A percentile compares a stretch with the other conserved stretches of the same genome.
Evolutionary conservation across 2,797 vertebrate species (phyloP).

Genomic region (Scyliorhinus canicula): DNA sequence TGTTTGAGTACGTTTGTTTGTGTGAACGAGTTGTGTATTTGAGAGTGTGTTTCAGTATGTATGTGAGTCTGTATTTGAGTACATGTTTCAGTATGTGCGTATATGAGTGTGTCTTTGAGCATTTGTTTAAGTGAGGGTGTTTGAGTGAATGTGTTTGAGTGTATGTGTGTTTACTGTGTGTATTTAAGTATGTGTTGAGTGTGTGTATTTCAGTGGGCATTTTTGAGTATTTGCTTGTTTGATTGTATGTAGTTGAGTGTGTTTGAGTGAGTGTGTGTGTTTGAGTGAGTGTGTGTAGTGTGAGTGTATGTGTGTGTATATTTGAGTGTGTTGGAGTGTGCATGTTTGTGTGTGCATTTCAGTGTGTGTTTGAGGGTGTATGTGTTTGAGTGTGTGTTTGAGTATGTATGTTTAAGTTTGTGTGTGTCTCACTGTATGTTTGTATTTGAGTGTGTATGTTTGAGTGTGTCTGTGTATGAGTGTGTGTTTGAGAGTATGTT

Average conservation of each 20-base stretch:
- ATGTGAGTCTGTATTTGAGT: background rate
- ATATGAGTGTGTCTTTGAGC: background rate
- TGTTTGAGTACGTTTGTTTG: background rate
- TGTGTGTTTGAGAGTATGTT: background rate
- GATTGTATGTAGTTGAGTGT: no score
- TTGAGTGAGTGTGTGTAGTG: background rate
- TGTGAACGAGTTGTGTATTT: no score
- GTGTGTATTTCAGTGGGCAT: background rate
- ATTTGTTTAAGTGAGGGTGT: no score
- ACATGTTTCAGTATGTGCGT: background rate
- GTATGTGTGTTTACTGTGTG: background rate
- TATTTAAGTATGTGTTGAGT: background rate
- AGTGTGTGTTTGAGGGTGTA: background rate
- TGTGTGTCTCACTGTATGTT: background rate
- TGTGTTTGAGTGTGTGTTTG: background rate
- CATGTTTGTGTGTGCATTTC: background rate
- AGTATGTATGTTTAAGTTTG: no score
- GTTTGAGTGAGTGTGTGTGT: background rate
- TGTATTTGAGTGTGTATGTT: background rate
- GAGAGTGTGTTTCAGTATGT: no score
- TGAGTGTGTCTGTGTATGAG: background rate
- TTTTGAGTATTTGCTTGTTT: background rate
- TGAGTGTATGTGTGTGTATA: no score
- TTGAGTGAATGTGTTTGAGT: background rate
- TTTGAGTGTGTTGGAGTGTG: background rate